phyloP scores from a whole-genome alignment of 2,113 vertebrate genomes.

The Antechinus flavipes region DNA sequence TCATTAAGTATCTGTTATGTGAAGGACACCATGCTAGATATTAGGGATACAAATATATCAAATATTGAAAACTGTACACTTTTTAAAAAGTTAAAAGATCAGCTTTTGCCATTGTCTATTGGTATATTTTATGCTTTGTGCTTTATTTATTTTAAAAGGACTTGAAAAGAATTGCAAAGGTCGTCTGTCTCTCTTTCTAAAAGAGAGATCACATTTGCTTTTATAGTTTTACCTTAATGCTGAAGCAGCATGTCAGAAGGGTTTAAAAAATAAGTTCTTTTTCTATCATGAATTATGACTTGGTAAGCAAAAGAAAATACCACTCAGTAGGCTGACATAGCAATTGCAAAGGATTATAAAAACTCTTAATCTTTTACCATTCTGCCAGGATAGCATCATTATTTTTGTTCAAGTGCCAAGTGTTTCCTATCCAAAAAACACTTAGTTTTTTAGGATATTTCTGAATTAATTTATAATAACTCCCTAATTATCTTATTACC shows the following conservation, averaged over 20 bases:
- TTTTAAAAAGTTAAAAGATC: not conserved
- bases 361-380: not conserved
- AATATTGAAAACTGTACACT: not conserved
- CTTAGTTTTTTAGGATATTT: slow-evolving; percentile 7
- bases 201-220: not conserved
- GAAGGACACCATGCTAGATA: not conserved
- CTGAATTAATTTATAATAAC: slow-evolving; percentile 29
- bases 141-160: not conserved
- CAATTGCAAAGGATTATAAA: not conserved
- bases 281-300: not conserved
- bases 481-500: not conserved
- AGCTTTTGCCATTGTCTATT: slow-evolving; percentile 13
- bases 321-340: not conserved
- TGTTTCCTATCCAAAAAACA: slow-evolving; percentile 10
- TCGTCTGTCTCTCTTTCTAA: not conserved
- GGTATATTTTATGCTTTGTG: not conserved
- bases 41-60: slow-evolving; percentile 3
- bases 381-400: not conserved
- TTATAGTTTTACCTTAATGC: slow-evolving; percentile 8
- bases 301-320: not conserved
- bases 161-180: not conserved
- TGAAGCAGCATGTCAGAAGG: not conserved
- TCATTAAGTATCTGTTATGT: not conserved
- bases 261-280: slow-evolving; percentile 6
- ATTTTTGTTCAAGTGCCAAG: slow-evolving; percentile 8